Evolutionary conservation across 2,888 invertebrate species (phyloP), one percentile per base, ranked within the genome.

Genomic region (Caenorhabditis sp.): DNA sequence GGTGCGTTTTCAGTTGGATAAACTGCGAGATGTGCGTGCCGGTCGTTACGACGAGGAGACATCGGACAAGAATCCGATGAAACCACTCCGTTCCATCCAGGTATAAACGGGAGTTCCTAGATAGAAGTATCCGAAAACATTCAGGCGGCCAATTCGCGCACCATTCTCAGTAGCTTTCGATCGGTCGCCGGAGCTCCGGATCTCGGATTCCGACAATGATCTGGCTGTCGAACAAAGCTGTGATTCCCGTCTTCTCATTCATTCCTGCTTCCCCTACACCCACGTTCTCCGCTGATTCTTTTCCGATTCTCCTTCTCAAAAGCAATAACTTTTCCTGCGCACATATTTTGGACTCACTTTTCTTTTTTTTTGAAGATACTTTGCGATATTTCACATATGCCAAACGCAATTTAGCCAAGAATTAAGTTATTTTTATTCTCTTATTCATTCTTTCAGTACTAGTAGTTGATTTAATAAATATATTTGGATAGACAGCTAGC

Each of bases 1-100:
- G 45, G 1, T 26, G 15, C 17, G 20, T n/a, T 46, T 62, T 46
- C 55, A 63, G 82, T 74, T 89, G 37, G 88, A 88, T 52, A 84
- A 82, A 55, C 81, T 89, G 27, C 85, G 88, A 9, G 81, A 83
- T 55, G 80, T 86, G 20, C 80, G 83, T 30, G 80, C 81, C 4
- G 79, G 80, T 17, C 74, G 83, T n/a, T 82, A 82, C 52, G 82
- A 84, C 63, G 84, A 84, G 35, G 84, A 83, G 32, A 50, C 66
- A n/a, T 78, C 78, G 11, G 75, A 82, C 27, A 79, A 81, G 50
- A 30, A 68, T 13, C 59, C 78, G 20, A 74, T 83, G 78, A 70
- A 79, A 43, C 79, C 83, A 11, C 62, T 82, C 30, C 55, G 80
- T 39, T 9, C 62, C n/a, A 53, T 79, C 1, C 81, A 81, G 62